Base-by-base conservation (phyloP, 2,797 vertebrate genomes). In the Vipera ursinii region DNA sequence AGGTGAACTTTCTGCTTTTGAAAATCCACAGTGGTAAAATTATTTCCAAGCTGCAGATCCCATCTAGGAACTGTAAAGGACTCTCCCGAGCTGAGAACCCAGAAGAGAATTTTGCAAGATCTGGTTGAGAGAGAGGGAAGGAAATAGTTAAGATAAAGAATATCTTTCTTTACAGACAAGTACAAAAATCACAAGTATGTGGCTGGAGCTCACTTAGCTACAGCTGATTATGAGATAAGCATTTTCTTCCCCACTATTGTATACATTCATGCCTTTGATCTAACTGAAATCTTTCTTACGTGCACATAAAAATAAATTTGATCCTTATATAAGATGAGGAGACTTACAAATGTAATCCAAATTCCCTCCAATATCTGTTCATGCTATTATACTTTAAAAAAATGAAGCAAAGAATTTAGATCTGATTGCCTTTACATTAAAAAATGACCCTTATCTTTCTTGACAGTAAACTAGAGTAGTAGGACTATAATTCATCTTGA, bases 11-110 rank as follows among this genome's bases (percentile, higher is more conserved):
- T 2, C 90, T n/a, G 7, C 1, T 17, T 38, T 87, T 60, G 87
- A 55, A 0, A 0, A 51, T 28, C 56, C 24, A 0, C 0, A 57
- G 10, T 55, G 89, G 89, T 57, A 63, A 13, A 56, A 51, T 91
- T 28, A 63, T 24, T 24, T 88, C 65, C 61, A 87, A 90, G 61
- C 92, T 90, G 90, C 90, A 94, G 92, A 91, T 86, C 92, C 92
- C 65, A 56, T 91, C 93, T 89, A 51, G 53, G 60, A 85, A 53
- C 89, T 5, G 9, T 86, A 90, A 57, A 85, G 14, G 86, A 90
- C 15, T 0, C 44, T 3, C 0, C 20, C 69, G 88, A 48, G 92
- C 12, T 5, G 0, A 55, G 26, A 3, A 4, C 1, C 86, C 73
- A 89, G 55, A 32, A 14, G 0, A 60, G 53, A 48, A 28, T 82